These are phyloP conservation scores for Iselma pallidipennis DNA, from an alignment of 2,888 invertebrate species.

Conservation along the genomic window DNA sequence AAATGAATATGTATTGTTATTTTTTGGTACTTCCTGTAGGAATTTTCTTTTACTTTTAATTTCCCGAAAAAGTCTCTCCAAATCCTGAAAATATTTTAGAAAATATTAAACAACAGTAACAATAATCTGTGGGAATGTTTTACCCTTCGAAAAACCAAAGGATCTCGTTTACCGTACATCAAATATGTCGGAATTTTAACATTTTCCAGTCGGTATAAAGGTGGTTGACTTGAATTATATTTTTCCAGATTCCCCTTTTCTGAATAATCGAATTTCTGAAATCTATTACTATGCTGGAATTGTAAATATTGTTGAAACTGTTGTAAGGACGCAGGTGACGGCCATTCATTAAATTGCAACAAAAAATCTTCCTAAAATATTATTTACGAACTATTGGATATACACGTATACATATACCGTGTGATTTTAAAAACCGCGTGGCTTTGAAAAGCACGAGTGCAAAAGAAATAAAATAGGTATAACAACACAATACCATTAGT, in stretches of 20 bases:
- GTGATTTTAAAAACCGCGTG: no score
- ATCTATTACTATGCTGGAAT: not conserved
- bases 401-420: no score
- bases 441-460: no score
- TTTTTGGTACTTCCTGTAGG: not conserved
- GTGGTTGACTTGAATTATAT: constrained; percentile 1
- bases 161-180: constrained; percentile 6
- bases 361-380: constrained; percentile 10
- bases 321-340: constrained; percentile 1
- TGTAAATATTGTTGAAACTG: constrained; percentile 7
- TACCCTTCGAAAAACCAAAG: not conserved
- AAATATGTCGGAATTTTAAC: constrained; percentile 8
- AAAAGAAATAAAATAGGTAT: no score
- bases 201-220: not conserved
- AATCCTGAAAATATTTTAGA: not conserved
- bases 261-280: constrained; percentile 5
- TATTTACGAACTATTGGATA: no score
- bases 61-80: not conserved
- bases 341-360: not conserved
- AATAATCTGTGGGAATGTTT: no score
- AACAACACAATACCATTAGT: no score
- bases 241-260: not conserved
- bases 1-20: not conserved
- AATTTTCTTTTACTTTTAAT: not conserved
- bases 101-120: not conserved